Evolutionary conservation across 1,140 invertebrate genomes (phyloP), one percentile per base, ranked within the genome.

Genomic region (Ceratina calcarata): DNA sequence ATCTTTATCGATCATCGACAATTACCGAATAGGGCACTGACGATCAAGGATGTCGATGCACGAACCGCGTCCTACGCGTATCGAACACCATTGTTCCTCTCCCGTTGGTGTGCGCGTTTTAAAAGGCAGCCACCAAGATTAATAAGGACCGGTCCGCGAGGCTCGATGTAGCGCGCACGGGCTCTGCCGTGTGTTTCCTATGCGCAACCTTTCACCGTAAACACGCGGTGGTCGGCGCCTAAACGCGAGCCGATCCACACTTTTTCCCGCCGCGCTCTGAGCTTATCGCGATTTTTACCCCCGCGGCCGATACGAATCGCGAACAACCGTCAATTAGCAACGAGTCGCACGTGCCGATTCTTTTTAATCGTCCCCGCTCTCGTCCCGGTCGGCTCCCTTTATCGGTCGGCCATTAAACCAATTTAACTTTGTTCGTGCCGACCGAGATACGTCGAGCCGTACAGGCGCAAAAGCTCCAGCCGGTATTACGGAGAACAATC

Each of bases 171-270:
- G 58, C 64, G 32, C 20, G 24, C 16, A 57, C 60, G 58, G 27
- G 27, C 27, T 32, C 67, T 58, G n/a, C 32, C 20, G n/a, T 75
- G 53, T 61, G 37, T 81, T 81, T 69, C 49, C 68, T 66, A 71
- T 70, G 57, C 64, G 57, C 64, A 71, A 82, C 80, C 80, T 82
- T 82, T 82, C 80, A 82, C 80, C 80, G 51, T 79, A 67, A 79
- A 79, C 62, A 68, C 66, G 67, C 76, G 68, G 60, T 68, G 68
- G 62, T 78, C 57, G 76, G 76, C 76, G 76, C 77, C 69, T 82
- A 79, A 79, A 73, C 62, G 64, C 67, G 24, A 27, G n/a, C 12
- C 60, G 72, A 73, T 58, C 70, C 18, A 0, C n/a, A 7, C 70
- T 49, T 64, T 72, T 18, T 45, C 37, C 37, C 37, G 37, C 37